Conservation (phyloP, 2,888 invertebrate genomes). For the Alsophila aescularia region DNA sequence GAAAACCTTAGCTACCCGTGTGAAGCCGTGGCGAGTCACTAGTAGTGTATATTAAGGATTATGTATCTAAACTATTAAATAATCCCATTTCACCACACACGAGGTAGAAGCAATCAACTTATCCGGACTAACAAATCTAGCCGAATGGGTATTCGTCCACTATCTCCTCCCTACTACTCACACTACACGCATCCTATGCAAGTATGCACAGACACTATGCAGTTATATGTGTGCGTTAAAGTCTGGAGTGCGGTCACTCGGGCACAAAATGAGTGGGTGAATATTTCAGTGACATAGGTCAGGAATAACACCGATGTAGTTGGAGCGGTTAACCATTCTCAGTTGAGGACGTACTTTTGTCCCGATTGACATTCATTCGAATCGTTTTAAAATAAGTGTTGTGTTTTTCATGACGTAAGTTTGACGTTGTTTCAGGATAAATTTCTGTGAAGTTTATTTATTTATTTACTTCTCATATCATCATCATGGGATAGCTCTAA, state of each 20-base stretch:
- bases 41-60: too few species aligned
- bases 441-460: background rate
- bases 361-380: conserved; percentile 15
- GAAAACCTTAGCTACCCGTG: too few species aligned
- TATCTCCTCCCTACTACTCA: background rate
- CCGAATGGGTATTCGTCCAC: background rate
- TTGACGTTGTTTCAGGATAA: conserved; percentile 1
- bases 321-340: conserved; percentile 17
- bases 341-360: conserved; percentile 19
- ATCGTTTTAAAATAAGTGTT: conserved; percentile 5
- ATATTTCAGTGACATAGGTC: conserved; percentile 65
- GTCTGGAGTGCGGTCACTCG: conserved; percentile 61
- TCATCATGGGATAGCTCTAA: too few species aligned
- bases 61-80: too few species aligned
- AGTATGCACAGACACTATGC: conserved; percentile 33
- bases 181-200: conserved; percentile 11
- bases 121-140: background rate
- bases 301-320: conserved; percentile 41
- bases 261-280: conserved; percentile 51
- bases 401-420: conserved; percentile 6
- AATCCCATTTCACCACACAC: too few species aligned
- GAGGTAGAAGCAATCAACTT: too few species aligned
- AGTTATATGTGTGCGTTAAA: conserved; percentile 42
- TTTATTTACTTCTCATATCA: too few species aligned
- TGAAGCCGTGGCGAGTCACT: too few species aligned